These are phyloP conservation scores for Lagocephalus sceleratus DNA, from an alignment of 2,797 vertebrate genomes.

Conservation along the genomic window DNA sequence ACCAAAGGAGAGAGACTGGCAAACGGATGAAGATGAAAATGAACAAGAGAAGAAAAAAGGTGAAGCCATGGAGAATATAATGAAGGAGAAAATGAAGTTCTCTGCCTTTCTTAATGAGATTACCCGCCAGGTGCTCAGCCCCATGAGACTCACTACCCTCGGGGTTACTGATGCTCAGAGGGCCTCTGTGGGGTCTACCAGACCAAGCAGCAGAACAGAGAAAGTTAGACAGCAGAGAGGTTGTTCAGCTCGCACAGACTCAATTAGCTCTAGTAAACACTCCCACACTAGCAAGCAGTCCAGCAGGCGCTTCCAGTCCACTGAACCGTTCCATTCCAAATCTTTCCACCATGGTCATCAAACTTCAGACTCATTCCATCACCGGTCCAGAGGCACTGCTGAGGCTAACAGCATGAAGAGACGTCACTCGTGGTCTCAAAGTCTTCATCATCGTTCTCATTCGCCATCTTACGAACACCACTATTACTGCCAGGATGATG, in stretches of 20 bases:
- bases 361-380: conserved; percentile 22
- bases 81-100: conserved; percentile 80
- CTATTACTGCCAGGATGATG: conserved; percentile 30
- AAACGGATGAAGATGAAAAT: conserved; percentile 43
- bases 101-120: conserved; percentile 85
- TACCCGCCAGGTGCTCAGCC: conserved; percentile 83
- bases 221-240: conserved; percentile 38
- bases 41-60: conserved; percentile 55
- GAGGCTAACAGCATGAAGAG: conserved; percentile 34
- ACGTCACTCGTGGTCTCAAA: conserved; percentile 32
- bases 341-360: conserved; percentile 30
- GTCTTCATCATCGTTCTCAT: conserved; percentile 14
- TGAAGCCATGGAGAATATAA: conserved; percentile 61
- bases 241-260: conserved; percentile 51
- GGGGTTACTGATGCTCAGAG: conserved; percentile 73
- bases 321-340: conserved; percentile 39
- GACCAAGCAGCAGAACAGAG: conserved; percentile 33
- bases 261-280: conserved; percentile 50
- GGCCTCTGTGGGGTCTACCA: conserved; percentile 33
- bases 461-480: conserved; percentile 35
- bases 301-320: conserved; percentile 20
- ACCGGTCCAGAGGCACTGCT: conserved; percentile 28
- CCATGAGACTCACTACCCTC: conserved; percentile 79
- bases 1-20: conserved; percentile 30
- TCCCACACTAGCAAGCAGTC: conserved; percentile 47